Conservation (phyloP, 1,140 invertebrate genomes). For the Armadillidium nasatum region DNA sequence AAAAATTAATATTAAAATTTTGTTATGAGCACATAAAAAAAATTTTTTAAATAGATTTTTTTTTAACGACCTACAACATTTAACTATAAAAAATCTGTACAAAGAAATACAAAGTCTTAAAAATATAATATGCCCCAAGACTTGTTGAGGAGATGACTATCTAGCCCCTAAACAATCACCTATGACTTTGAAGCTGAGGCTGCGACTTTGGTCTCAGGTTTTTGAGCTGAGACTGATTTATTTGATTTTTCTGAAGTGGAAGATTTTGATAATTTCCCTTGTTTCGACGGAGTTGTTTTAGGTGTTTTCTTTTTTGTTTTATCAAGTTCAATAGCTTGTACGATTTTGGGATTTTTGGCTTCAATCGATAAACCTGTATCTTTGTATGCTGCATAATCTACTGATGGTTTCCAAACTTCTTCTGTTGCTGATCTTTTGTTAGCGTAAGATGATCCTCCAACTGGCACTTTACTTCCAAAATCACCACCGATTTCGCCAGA, state of each 20-base stretch:
- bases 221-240: background rate
- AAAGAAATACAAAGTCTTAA: constrained; percentile 11
- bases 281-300: background rate
- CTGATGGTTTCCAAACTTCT: background rate
- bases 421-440: constrained; percentile 1
- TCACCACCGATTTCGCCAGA: background rate
- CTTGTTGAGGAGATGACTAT: constrained; percentile 12
- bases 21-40: background rate
- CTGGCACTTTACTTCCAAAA: background rate
- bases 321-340: background rate
- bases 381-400: constrained; percentile 2
- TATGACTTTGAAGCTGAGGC: background rate
- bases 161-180: background rate
- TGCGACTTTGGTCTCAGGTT: background rate
- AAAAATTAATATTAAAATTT: background rate
- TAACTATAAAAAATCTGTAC: constrained; percentile 8
- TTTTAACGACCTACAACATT: background rate
- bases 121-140: constrained; percentile 10
- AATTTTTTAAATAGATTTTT: background rate
- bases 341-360: background rate
- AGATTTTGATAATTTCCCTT: background rate
- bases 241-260: background rate
- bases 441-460: background rate
- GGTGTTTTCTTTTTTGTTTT: background rate
- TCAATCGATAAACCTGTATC: background rate